Evolutionary conservation across 2,888 invertebrate species (phyloP).

Genomic region (Xestia xanthographa): DNA sequence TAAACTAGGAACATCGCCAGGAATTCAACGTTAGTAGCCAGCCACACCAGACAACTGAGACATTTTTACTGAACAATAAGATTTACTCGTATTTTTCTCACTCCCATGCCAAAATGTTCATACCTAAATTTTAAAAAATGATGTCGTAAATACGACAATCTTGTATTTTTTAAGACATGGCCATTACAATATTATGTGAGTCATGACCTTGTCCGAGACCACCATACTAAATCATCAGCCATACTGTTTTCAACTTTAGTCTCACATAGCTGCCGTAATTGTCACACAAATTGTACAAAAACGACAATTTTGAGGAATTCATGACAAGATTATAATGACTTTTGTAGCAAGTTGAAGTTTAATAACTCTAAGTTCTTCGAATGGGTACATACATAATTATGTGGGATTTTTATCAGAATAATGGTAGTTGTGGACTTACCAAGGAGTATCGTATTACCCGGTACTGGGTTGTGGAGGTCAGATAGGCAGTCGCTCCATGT

Average conservation of each 20-base stretch:
- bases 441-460: no score
- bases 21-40: background rate
- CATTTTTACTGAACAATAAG: slow-evolving; percentile 28
- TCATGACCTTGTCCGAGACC: slow-evolving; percentile 66
- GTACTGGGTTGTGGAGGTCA: no score
- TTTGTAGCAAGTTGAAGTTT: slow-evolving; percentile 45
- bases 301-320: slow-evolving; percentile 62
- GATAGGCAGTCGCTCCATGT: no score
- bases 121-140: slow-evolving; percentile 29
- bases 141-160: slow-evolving; percentile 38
- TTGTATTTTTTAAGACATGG: slow-evolving; percentile 50
- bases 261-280: slow-evolving; percentile 61
- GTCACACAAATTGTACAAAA: slow-evolving; percentile 68
- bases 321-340: slow-evolving; percentile 57
- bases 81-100: slow-evolving; percentile 13
- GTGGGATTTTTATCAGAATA: slow-evolving; percentile 18
- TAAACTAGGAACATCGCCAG: slow-evolving; percentile 2
- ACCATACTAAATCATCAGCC: slow-evolving; percentile 60
- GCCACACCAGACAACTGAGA: background rate
- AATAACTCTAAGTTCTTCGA: slow-evolving; percentile 27
- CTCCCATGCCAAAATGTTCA: slow-evolving; percentile 22
- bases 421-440: background rate
- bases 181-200: slow-evolving; percentile 60
- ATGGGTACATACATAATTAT: slow-evolving; percentile 2
- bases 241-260: slow-evolving; percentile 59